Conservation (phyloP, 1,140 invertebrate species). For the Drosophila erecta region DNA sequence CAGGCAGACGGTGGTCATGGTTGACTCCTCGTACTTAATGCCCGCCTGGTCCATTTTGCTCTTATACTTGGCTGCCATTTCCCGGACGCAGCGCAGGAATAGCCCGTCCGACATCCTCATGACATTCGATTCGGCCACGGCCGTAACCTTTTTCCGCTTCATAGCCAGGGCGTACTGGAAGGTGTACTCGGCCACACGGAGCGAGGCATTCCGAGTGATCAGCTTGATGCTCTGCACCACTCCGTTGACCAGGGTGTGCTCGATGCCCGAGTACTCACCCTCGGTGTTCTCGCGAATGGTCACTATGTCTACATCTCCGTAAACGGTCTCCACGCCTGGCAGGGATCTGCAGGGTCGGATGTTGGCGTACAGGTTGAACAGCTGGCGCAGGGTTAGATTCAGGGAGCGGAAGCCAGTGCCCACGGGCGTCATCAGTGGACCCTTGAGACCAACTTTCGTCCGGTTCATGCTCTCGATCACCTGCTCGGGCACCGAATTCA, state of each 20-base stretch:
- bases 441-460: slow-evolving; percentile 99
- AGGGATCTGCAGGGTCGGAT: slow-evolving; percentile 98
- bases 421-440: slow-evolving; percentile 98
- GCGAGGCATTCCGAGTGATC: slow-evolving; percentile 98
- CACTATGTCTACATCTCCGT: slow-evolving; percentile 98
- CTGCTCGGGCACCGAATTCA: slow-evolving; percentile 96
- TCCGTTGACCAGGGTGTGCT: slow-evolving; percentile 99
- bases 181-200: slow-evolving; percentile 98
- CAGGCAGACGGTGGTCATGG: slow-evolving; percentile 98
- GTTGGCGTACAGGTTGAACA: slow-evolving; percentile 99
- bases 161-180: slow-evolving; percentile 98
- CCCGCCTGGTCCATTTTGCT: slow-evolving; percentile 86
- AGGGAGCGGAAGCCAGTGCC: slow-evolving; percentile 99
- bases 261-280: slow-evolving; percentile 99
- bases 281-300: slow-evolving; percentile 99
- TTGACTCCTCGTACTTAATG: slow-evolving; percentile 98
- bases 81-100: slow-evolving; percentile 97
- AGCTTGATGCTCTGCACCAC: slow-evolving; percentile 99
- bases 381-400: slow-evolving; percentile 99
- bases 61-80: slow-evolving; percentile 94
- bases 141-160: slow-evolving; percentile 96
- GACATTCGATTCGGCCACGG: slow-evolving; percentile 99
- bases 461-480: slow-evolving; percentile 99
- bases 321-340: slow-evolving; percentile 98
- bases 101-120: slow-evolving; percentile 99